These are phyloP conservation scores for Himalopsyche phryganea DNA, from an alignment of 1,140 invertebrate genomes.

Conservation along the genomic window DNA sequence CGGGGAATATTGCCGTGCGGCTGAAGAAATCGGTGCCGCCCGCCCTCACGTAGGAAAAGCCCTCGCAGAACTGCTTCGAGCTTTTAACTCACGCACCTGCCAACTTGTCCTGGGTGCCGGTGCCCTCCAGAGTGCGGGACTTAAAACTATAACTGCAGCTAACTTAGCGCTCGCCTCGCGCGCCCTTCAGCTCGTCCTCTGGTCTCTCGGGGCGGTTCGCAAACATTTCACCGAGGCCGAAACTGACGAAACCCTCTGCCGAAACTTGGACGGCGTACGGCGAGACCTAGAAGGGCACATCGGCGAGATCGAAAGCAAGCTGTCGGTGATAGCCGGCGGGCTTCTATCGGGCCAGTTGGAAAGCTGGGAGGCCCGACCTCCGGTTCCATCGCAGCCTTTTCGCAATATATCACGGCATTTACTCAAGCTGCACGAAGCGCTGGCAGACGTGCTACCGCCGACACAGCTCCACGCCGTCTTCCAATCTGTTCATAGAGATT, in stretches of 20 bases:
- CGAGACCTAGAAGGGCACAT: conserved; percentile 86
- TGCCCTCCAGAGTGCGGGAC: conserved; percentile 87
- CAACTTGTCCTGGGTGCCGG: conserved; percentile 94
- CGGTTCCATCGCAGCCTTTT: conserved; percentile 90
- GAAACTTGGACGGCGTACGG: conserved; percentile 64
- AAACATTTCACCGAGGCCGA: conserved; percentile 61
- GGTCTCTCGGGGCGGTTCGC: conserved; percentile 69
- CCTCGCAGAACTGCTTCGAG: conserved; percentile 81
- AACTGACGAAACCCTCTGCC: conserved; percentile 38
- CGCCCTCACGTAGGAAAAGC: conserved; percentile 69
- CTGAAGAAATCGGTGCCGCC: conserved; percentile 62
- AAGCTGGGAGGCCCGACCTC: conserved; percentile 90
- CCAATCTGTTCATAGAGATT: conserved; percentile 77
- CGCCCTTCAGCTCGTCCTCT: conserved; percentile 77
- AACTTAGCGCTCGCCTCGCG: conserved; percentile 90
- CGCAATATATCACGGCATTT: conserved; percentile 89
- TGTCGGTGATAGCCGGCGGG: conserved; percentile 84
- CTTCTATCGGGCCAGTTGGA: conserved; percentile 72
- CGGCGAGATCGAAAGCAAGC: conserved; percentile 86
- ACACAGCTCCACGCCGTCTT: conserved; percentile 73
- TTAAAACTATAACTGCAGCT: conserved; percentile 94
- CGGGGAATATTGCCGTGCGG: conserved; percentile 84
- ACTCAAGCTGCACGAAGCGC: conserved; percentile 88
- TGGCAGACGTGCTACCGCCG: conserved; percentile 73
- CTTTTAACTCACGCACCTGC: conserved; percentile 91